phyloP scores from a whole-genome alignment of 1,140 invertebrate species.

The Calephelis virginiensis region DNA sequence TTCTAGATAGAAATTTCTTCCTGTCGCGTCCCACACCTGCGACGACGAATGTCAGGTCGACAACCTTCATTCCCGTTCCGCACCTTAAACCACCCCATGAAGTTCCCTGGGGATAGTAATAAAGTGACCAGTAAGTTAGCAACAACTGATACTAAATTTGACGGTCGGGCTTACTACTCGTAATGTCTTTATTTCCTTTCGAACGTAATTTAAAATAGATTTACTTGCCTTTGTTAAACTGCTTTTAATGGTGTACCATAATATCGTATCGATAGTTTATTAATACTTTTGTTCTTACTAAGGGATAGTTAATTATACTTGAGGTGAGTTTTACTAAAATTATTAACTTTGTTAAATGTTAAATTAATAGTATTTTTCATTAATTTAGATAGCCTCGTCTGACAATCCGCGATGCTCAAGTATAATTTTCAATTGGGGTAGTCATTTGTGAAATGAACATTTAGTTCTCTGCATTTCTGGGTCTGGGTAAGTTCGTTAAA shows the following conservation, averaged over 20 bases:
- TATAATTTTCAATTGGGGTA: no score
- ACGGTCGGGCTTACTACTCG: constrained; percentile 4
- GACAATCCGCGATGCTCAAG: no score
- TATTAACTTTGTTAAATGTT: no score
- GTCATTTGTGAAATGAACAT: no score
- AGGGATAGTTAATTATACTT: no score
- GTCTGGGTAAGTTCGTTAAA: no score
- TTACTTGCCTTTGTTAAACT: constrained; percentile 11
- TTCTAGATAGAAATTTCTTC: constrained; percentile 4
- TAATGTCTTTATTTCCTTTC: constrained; percentile 14
- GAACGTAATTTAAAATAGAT: neutral
- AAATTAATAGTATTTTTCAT: no score
- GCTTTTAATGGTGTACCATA: constrained; percentile 5
- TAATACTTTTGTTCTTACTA: no score
- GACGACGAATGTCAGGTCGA: neutral
- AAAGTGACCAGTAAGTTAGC: constrained; percentile 19
- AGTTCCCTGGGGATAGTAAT: neutral
- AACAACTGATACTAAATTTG: constrained; percentile 13
- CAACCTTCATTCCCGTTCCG: neutral
- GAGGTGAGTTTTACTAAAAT: no score
- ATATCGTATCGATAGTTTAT: constrained; percentile 7
- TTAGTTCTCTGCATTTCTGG: no score
- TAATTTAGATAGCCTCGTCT: no score
- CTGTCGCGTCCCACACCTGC: constrained; percentile 6
- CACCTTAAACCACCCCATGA: constrained; percentile 5